Base-by-base conservation (phyloP, 2,113 vertebrate genomes). In the Coregonus clupeaformis region DNA sequence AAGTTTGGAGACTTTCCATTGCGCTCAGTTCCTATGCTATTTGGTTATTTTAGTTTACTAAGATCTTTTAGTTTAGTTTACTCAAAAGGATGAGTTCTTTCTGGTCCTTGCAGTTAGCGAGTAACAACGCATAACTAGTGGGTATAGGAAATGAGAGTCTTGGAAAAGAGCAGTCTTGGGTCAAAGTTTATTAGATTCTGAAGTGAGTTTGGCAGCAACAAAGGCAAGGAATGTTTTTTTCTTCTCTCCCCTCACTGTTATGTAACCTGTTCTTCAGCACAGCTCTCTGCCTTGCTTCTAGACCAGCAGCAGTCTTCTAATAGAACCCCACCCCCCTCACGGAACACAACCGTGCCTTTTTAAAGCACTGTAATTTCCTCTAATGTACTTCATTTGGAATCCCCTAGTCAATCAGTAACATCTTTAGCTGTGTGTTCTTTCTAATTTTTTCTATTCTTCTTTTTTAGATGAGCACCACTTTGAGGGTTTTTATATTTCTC, bases 191-290 rank as follows among this genome's bases (percentile, higher is more conserved):
- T 87, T 89, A 86, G 85, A 87, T 88, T 91, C 87, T 89, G 83
- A 87, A 91, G 86, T 89, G 87, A 89, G 81, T 85, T 85, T 88
- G 90, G 88, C 87, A 88, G 87, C 87, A 92, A 92, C 91, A 91
- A 91, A 91, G 88, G 81, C 87, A 77, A 91, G 89, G 90, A 91
- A 91, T n/a, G n/a, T 90, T 86, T 76, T 75, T 77, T 69, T 49
- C 62, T 25, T 65, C 25, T 79, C 6, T 55, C 84, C 78, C 87
- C 24, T 88, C 14, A 52, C 83, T 78, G 88, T 92, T 92, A 92
- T 92, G 89, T 88, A 92, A 92, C 89, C 84, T 52, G 72, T 88
- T 87, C 85, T 84, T 52, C 49, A 14, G 12, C 49, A 18, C 81
- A 6, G 65, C 52, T 71, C 27, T 55, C 49, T 55, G 49, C 12